Evolutionary conservation across 2,113 vertebrate species (phyloP).

Genomic region (Lampris megalopsis): DNA sequence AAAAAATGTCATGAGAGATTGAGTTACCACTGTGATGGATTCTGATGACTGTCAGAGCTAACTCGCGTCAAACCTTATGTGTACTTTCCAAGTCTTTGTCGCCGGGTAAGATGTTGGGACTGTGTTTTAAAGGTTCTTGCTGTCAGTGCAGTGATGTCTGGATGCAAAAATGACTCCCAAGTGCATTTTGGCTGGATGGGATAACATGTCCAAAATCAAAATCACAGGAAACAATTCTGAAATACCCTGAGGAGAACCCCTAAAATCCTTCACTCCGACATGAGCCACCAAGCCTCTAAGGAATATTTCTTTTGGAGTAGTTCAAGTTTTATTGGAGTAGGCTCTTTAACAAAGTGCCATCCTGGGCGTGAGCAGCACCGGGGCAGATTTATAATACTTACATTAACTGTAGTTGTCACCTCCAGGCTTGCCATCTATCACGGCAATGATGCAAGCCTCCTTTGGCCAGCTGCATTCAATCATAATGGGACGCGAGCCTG

Average conservation of each 20-base stretch:
- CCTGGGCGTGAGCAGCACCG: background rate
- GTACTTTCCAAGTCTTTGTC: background rate
- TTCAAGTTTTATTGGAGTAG: background rate
- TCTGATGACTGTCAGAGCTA: constrained; percentile 55
- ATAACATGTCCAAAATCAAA: constrained; percentile 9
- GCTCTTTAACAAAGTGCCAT: constrained; percentile 23
- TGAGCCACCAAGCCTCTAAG: constrained; percentile 11
- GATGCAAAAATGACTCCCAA: constrained; percentile 14
- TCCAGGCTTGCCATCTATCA: constrained; percentile 37
- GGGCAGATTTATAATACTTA: constrained; percentile 39
- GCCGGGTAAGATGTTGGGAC: background rate
- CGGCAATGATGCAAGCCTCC: constrained; percentile 16
- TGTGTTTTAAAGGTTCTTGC: constrained; percentile 18
- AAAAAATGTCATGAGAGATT: constrained; percentile 30
- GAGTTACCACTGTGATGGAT: constrained; percentile 28
- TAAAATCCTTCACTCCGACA: background rate
- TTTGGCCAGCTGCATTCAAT: constrained; percentile 48
- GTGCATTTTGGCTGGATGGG: constrained; percentile 11
- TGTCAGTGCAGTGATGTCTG: constrained; percentile 19
- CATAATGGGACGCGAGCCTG: constrained; percentile 33
- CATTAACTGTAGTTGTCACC: constrained; percentile 41
- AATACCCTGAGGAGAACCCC: background rate
- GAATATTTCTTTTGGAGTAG: constrained; percentile 4
- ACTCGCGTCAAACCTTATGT: constrained; percentile 43
- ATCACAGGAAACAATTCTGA: background rate